Conservation (phyloP, 2,797 vertebrate species). For the Acridotheres tristis region DNA sequence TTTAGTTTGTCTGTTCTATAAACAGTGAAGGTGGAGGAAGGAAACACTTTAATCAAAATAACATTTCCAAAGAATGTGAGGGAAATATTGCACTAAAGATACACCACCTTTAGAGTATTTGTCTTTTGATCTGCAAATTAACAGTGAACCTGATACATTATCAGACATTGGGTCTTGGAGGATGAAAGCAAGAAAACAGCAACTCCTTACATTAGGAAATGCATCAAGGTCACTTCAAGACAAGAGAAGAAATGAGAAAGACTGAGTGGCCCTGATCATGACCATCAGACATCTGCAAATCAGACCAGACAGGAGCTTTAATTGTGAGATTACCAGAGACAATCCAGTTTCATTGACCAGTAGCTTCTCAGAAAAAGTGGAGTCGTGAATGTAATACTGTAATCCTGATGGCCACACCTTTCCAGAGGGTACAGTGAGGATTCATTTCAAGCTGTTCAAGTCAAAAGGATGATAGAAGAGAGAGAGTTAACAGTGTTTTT, state of each 20-base stretch:
- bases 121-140: neutral
- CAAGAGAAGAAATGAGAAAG: neutral
- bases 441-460: neutral
- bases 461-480: neutral
- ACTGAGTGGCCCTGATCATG: neutral
- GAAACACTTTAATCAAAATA: neutral
- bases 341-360: neutral
- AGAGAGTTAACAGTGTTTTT: neutral
- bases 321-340: neutral
- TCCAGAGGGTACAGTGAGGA: neutral
- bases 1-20: neutral
- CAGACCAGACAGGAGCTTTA: neutral
- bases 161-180: neutral
- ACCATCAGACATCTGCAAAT: neutral
- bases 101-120: neutral
- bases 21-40: neutral
- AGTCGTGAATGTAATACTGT: neutral
- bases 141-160: neutral
- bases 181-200: neutral
- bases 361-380: rapidly evolving
- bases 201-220: neutral
- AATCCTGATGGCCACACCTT: neutral
- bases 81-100: neutral
- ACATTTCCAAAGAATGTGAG: neutral
- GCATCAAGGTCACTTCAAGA: neutral